Conservation (phyloP, 2,888 invertebrate genomes). For the Timema cristinae region DNA sequence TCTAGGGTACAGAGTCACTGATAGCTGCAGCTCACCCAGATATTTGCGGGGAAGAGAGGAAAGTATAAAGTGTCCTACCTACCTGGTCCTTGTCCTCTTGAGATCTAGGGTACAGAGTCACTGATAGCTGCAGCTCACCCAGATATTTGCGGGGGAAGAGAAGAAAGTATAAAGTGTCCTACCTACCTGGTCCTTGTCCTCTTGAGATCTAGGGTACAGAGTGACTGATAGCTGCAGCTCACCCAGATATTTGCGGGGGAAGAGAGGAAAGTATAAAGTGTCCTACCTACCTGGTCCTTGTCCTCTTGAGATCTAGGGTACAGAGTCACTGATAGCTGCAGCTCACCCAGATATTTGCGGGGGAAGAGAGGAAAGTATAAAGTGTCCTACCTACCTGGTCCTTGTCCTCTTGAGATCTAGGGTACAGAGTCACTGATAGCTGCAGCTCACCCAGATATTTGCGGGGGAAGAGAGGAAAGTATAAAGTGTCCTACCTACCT, state of each 20-base stretch:
- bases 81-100: constrained; percentile 96
- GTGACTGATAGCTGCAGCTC: constrained; percentile 76
- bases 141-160: too few relatives aligned
- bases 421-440: constrained; percentile 78
- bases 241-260: constrained; percentile 78
- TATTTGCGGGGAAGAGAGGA: too few relatives aligned
- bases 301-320: constrained; percentile 92
- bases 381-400: constrained; percentile 67
- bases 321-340: constrained; percentile 74
- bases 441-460: constrained; percentile 80
- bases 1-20: constrained; percentile 84
- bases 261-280: too few relatives aligned
- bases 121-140: constrained; percentile 77
- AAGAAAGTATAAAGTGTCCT: too few relatives aligned
- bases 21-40: constrained; percentile 79
- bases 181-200: constrained; percentile 88
- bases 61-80: constrained; percentile 38
- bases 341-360: constrained; percentile 81
- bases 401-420: constrained; percentile 90
- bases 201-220: constrained; percentile 88
- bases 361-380: too few relatives aligned
- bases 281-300: constrained; percentile 75
- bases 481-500: constrained; percentile 59
- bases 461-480: too few relatives aligned
- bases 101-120: constrained; percentile 85